Conservation (phyloP, 2,888 invertebrate species). For the Chrysina gloriosa region DNA sequence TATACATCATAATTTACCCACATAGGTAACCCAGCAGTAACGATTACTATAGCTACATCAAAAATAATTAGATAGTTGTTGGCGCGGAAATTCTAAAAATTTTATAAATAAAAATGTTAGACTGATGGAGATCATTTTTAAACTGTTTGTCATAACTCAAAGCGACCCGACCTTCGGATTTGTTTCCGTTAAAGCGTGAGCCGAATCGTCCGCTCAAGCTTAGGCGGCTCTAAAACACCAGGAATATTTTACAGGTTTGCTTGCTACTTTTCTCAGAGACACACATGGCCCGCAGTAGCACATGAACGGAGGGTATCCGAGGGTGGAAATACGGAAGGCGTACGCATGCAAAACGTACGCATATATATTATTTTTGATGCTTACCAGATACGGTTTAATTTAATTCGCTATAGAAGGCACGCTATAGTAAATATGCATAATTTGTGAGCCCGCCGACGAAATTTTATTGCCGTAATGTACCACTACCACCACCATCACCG, state of each 20-base stretch:
- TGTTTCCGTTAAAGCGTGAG: constrained; percentile 24
- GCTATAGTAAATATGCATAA: constrained; percentile 62
- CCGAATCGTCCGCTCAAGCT: too few species aligned
- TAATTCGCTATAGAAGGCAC: constrained; percentile 62
- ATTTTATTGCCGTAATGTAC: constrained; percentile 60
- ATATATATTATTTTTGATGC: constrained; percentile 64
- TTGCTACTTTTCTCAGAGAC: constrained; percentile 45
- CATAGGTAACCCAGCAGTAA: too few species aligned
- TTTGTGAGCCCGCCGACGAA: constrained; percentile 59
- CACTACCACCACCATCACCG: constrained; percentile 23
- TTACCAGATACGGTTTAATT: constrained; percentile 64
- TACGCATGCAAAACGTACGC: constrained; percentile 60
- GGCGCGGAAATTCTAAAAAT: too few species aligned
- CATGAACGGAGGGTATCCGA: constrained; percentile 13
- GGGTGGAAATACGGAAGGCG: constrained; percentile 46
- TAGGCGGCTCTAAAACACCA: constrained; percentile 8
- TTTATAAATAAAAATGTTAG: background rate
- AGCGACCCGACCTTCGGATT: constrained; percentile 24
- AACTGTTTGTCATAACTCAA: too few species aligned
- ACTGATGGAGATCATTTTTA: constrained; percentile 12
- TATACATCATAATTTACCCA: too few species aligned
- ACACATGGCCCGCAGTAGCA: constrained; percentile 58
- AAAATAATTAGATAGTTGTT: too few species aligned
- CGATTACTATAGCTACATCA: too few species aligned
- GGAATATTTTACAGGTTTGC: constrained; percentile 19